Percentiles rank a stretch among this genome's conserved stretches.
phyloP scores from a whole-genome alignment of 2,113 vertebrate genomes.

The Panthera leo region DNA sequence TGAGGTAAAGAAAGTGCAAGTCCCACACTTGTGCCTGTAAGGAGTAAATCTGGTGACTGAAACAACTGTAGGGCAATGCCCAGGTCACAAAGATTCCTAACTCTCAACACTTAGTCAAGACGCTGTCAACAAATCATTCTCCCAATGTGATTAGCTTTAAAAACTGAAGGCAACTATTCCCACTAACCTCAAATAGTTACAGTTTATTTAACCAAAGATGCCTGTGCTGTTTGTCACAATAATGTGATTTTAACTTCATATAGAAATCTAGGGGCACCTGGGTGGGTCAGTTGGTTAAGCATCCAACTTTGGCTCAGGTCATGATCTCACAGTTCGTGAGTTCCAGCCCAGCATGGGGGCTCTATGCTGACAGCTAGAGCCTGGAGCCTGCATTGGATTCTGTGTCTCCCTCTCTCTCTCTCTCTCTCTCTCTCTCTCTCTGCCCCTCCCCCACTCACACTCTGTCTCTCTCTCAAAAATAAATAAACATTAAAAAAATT shows the following conservation, averaged over 20 bases:
- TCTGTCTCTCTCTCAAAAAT: too few relatives aligned
- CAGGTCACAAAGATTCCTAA: neutral
- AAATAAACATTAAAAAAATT: too few relatives aligned
- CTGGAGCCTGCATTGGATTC: too few relatives aligned
- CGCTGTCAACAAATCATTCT: neutral
- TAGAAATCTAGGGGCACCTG: neutral
- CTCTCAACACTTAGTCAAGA: neutral
- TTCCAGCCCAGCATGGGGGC: neutral
- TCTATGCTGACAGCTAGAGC: neutral
- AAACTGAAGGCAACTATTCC: neutral
- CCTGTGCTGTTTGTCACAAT: neutral
- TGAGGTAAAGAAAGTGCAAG: neutral
- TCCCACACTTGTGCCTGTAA: neutral
- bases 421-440: too few relatives aligned
- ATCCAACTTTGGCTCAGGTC: neutral
- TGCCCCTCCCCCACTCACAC: too few relatives aligned
- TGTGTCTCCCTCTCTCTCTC: too few relatives aligned
- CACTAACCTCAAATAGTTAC: neutral
- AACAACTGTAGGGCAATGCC: neutral
- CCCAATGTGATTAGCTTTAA: neutral
- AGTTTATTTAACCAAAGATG: neutral
- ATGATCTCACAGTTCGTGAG: neutral
- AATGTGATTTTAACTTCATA: constrained; percentile 10
- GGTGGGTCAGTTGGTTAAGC: neutral
- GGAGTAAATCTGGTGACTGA: neutral